phyloP scores from a whole-genome alignment of 2,888 invertebrate genomes.

The Galerucella pusilla region DNA sequence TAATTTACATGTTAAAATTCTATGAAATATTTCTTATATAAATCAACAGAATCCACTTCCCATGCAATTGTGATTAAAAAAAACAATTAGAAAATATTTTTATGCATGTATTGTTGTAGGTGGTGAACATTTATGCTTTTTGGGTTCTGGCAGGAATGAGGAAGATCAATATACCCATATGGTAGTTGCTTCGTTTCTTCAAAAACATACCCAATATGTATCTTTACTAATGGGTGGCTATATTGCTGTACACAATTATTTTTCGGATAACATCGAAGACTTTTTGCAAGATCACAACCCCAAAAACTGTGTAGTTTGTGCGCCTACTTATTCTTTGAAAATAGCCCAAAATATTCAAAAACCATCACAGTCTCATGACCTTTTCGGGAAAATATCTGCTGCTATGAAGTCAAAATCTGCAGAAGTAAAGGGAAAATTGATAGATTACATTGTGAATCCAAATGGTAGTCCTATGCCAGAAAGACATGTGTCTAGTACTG shows the following conservation, averaged over 20 bases:
- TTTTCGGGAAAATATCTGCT: conserved; percentile 85
- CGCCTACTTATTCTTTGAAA: conserved; percentile 63
- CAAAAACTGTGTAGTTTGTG: conserved; percentile 84
- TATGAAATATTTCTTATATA: too few species aligned
- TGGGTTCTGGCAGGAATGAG: conserved; percentile 93
- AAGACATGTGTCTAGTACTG: conserved; percentile 85
- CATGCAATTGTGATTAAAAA: not conserved
- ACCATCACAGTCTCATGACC: conserved; percentile 69
- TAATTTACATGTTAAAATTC: not conserved
- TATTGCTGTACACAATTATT: conserved; percentile 83
- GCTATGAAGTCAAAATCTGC: conserved; percentile 92
- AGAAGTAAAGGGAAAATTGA: conserved; percentile 90
- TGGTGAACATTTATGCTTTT: conserved; percentile 89
- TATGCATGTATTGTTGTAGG: conserved; percentile 59
- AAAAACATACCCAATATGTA: conserved; percentile 92
- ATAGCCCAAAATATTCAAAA: conserved; percentile 50
- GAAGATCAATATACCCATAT: conserved; percentile 97
- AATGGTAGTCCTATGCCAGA: conserved; percentile 71
- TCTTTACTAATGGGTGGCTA: conserved; percentile 94
- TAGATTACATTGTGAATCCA: conserved; percentile 94
- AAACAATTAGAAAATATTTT: not conserved
- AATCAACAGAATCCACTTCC: too few species aligned
- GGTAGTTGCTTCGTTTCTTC: conserved; percentile 97
- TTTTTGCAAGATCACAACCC: conserved; percentile 88
- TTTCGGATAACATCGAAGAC: conserved; percentile 82